Base-by-base conservation (phyloP, 2,888 invertebrate species). In the Monoplex corrugatus region DNA sequence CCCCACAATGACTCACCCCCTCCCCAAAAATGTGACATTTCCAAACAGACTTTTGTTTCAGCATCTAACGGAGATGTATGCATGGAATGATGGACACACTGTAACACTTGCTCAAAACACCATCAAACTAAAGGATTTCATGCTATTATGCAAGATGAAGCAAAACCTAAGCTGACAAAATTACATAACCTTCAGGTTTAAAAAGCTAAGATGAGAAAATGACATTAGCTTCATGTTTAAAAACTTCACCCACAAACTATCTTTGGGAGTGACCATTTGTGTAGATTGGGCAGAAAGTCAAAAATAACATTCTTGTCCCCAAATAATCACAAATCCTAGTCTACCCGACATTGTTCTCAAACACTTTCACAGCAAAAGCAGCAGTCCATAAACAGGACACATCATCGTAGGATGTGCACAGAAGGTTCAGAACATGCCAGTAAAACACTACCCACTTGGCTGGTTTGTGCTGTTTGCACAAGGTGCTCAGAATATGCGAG, bases 91-190 rank as follows among this genome's bases (percentile, higher is more conserved):
- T 72, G 8, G 10, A 50, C 10, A 50, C 50, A 50, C 50, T 16
- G 50, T 13, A 50, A 50, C 50, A 50, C 50, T 50, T 13, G 50
- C 32, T 13, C 50, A 50, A 8, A 50, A 50, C n/a, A n/a, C n/a
- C n/a, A n/a, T n/a, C n/a, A n/a, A n/a, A n/a, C n/a, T n/a, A n/a
- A 50, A 38, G 40, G 78, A 80, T 80, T 80, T 80, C 78, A 80
- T 32, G 78, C 35, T 43, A 80, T 80, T 80, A 80, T 80, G 78
- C 78, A 43, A 72, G 19, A 19, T 35, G 6, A 72, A 72, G 35
- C 35, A 35, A 72, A 72, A 23, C 72, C 35, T 35, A 8, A 32
- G 35, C 72, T 72, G 72, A 35, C 13, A n/a, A n/a, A n/a, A n/a
- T n/a, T n/a, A n/a, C n/a, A n/a, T n/a, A n/a, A n/a, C n/a, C n/a